These are phyloP conservation scores for Carollia perspicillata DNA, from an alignment of 2,113 vertebrate species.

Conservation along the genomic window DNA sequence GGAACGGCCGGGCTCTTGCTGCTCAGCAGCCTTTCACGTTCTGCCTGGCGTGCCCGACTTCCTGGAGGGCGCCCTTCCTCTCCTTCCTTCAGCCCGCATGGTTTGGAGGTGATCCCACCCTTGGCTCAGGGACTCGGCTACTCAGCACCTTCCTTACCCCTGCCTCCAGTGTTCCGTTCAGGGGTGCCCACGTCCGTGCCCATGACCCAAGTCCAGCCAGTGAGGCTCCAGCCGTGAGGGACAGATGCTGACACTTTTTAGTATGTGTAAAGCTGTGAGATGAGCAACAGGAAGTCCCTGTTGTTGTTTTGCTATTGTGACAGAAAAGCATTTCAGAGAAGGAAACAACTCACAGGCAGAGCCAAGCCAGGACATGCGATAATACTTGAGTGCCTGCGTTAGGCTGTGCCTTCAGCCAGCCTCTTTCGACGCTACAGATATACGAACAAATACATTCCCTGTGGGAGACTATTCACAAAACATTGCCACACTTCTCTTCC, in stretches of 20 bases:
- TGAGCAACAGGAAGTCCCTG: neutral
- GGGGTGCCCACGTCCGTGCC: neutral
- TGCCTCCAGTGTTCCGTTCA: neutral
- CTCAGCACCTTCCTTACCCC: neutral
- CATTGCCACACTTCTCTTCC: neutral
- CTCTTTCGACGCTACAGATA: neutral
- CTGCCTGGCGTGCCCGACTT: neutral
- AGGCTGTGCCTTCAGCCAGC: neutral
- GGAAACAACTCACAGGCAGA: neutral
- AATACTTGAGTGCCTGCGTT: neutral
- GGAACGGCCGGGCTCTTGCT: neutral
- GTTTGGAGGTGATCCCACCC: neutral
- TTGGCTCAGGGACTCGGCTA: neutral
- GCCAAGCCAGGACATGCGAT: neutral
- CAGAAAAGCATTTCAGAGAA: neutral
- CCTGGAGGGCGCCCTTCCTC: neutral
- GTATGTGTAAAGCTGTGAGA: neutral
- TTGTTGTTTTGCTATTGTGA: neutral
- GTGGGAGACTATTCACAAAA: neutral
- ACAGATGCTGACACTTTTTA: neutral
- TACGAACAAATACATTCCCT: neutral
- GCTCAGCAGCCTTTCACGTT: neutral
- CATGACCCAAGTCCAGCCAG: neutral
- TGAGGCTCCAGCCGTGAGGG: neutral
- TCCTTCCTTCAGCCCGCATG: neutral